Base-by-base conservation (phyloP, 2,888 invertebrate genomes). In the Rhorus exstirpatorius region DNA sequence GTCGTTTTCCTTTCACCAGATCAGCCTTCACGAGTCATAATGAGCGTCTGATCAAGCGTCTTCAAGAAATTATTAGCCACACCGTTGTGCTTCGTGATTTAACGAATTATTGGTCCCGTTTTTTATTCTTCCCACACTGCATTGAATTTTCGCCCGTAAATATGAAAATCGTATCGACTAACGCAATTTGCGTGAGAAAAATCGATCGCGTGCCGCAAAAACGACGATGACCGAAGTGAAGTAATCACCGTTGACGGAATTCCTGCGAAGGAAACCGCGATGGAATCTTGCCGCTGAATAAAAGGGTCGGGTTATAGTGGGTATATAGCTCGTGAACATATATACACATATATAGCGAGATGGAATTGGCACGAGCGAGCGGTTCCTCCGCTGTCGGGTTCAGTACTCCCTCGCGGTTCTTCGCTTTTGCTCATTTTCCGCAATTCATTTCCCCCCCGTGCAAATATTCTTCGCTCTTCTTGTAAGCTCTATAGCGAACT, bases 401-500 rank as follows among this genome's bases (percentile, higher is more conserved):
- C 63, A 63, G 35, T 60, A 72, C 24, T 84, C 83, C 80, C 86
- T 68, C 38, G 86, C 65, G 84, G 81, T 83, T 85, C 79, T 79
- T 86, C 81, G 65, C 60, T 86, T 84, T 75, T 78, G 63, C 74
- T 85, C 82, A 68, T 84, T 86, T 84, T 83, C 84, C 84, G 80
- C 84, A 86, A 80, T 77, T 87, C 87, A 87, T 89, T 88, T 85
- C n/a, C n/a, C 83, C 83, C 79, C 71, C 79, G 76, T 83, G 83
- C 88, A 88, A 89, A 89, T 88, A 89, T 89, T 87, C 89, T 76
- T 71, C 79, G 41, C 38, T 79, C 72, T 63, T 74, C 79, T 84
- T 75, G 60, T 53, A 44, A 35, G 12, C 44, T 61, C 26, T 72
- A 53, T 41, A 19, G 31, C 44, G 14, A 75, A 51, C 61, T 24